Evolutionary conservation across 2,888 invertebrate species (phyloP).

Genomic region (Acronicta alni): DNA sequence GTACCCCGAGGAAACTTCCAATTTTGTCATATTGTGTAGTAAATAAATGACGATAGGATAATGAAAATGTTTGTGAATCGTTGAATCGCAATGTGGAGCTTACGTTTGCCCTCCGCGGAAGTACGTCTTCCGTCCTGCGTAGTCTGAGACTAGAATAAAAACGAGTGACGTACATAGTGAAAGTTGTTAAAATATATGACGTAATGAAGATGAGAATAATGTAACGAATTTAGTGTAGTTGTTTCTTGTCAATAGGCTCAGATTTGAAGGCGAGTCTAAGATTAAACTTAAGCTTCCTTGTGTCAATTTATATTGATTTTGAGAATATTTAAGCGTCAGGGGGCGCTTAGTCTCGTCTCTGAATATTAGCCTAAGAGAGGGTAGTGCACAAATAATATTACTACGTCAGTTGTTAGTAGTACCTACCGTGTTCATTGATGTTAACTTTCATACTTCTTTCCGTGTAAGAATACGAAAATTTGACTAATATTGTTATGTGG

Average conservation of each 20-base stretch:
- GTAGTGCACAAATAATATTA: conserved; percentile 1
- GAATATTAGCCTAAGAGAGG: neutral
- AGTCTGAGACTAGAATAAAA: conserved; percentile 38
- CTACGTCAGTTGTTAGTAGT: neutral
- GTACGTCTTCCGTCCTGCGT: conserved; percentile 51
- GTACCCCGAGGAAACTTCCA: conserved; percentile 46
- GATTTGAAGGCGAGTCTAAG: too few species aligned
- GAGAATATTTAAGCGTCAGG: too few species aligned
- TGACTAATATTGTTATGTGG: conserved; percentile 26
- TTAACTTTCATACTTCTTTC: conserved; percentile 2
- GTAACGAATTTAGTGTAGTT: conserved; percentile 5
- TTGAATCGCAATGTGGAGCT: conserved; percentile 40
- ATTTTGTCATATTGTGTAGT: conserved; percentile 41
- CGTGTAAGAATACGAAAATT: conserved; percentile 14
- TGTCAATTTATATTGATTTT: too few species aligned
- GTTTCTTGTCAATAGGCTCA: too few species aligned
- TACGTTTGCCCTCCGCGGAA: conserved; percentile 47
- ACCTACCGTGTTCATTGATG: neutral
- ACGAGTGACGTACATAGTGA: conserved; percentile 27
- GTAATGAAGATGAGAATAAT: neutral
- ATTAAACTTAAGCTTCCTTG: too few species aligned
- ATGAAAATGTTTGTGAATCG: conserved; percentile 22
- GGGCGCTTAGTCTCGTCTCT: too few species aligned
- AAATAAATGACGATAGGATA: conserved; percentile 30
- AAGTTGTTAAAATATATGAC: conserved; percentile 11